Evolutionary conservation across 2,797 vertebrate genomes (phyloP).

Genomic region (Pseudopleuronectes americanus): DNA sequence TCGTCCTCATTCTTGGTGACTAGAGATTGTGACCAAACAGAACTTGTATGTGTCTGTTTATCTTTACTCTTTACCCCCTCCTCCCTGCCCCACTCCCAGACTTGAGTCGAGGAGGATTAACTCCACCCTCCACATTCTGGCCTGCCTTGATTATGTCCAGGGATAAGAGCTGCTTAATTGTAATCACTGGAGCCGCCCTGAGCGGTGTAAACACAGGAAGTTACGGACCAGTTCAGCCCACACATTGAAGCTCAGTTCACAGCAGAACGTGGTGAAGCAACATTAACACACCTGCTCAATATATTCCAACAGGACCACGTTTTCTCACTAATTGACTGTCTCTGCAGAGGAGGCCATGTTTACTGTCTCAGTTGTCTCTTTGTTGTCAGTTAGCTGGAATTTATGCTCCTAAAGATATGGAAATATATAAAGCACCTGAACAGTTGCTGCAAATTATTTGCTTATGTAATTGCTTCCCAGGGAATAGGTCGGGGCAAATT

Average conservation of each 20-base stretch:
- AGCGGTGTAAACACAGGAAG: constrained; percentile 54
- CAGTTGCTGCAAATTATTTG: constrained; percentile 43
- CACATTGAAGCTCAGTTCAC: constrained; percentile 15
- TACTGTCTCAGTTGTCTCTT: background rate
- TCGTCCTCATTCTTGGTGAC: constrained; percentile 17
- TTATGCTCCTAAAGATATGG: background rate
- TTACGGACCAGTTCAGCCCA: constrained; percentile 21
- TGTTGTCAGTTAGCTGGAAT: background rate
- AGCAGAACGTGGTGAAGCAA: constrained; percentile 9
- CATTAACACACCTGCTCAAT: background rate
- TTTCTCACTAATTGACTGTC: background rate
- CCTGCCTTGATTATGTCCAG: constrained; percentile 80
- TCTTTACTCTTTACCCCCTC: constrained; percentile 4
- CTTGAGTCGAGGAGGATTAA: constrained; percentile 75
- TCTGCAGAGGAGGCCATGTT: background rate
- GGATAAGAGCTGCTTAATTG: constrained; percentile 85
- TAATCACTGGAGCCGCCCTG: constrained; percentile 78
- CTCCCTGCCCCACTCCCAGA: constrained; percentile 35
- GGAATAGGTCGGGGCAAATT: constrained; percentile 18
- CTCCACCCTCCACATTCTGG: constrained; percentile 61
- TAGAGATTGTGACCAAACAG: constrained; percentile 22
- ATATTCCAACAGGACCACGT: background rate
- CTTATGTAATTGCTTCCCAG: constrained; percentile 36
- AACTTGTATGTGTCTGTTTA: constrained; percentile 7
- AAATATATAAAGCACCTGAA: constrained; percentile 19